Evolutionary conservation across 2,113 vertebrate species (phyloP).

Genomic region (Neopipo cinnamomea): DNA sequence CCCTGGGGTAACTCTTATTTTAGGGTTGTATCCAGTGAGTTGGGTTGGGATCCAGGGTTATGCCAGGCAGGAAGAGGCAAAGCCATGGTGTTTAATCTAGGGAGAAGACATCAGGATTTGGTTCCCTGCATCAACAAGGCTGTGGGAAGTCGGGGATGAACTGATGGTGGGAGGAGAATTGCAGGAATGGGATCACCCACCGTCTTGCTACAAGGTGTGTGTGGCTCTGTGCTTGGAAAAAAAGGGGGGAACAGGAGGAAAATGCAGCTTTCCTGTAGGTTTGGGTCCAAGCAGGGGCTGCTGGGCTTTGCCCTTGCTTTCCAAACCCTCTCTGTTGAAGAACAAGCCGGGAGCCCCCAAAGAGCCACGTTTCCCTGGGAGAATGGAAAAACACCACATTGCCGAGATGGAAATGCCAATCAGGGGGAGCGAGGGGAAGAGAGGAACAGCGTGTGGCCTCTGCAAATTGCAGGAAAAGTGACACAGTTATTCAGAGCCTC

Average conservation of each 20-base stretch:
- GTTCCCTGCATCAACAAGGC: not conserved
- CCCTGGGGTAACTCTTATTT: not conserved
- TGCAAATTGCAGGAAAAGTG: not conserved
- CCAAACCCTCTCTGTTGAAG: fast-evolving
- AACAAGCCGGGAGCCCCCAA: not conserved
- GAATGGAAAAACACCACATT: not conserved
- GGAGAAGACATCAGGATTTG: not conserved
- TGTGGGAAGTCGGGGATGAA: not conserved
- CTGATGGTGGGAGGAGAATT: not conserved
- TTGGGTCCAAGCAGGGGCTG: not conserved
- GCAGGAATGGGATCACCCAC: fast-evolving
- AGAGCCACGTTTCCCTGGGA: fast-evolving
- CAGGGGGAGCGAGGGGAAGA: not conserved
- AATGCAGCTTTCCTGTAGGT: not conserved
- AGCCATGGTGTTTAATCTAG: not conserved
- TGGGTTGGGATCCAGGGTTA: not conserved
- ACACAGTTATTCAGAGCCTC: not conserved
- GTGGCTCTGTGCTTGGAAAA: not conserved
- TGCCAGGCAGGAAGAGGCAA: not conserved
- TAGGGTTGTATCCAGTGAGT: not conserved
- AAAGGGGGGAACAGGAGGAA: not conserved
- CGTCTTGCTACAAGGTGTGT: fast-evolving
- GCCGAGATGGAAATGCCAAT: not conserved
- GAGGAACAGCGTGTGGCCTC: slow-evolving; percentile 18
- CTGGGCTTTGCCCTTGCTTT: not conserved